Evolutionary conservation across 2,888 invertebrate genomes (phyloP).

Genomic region (Drosophila ustulata): DNA sequence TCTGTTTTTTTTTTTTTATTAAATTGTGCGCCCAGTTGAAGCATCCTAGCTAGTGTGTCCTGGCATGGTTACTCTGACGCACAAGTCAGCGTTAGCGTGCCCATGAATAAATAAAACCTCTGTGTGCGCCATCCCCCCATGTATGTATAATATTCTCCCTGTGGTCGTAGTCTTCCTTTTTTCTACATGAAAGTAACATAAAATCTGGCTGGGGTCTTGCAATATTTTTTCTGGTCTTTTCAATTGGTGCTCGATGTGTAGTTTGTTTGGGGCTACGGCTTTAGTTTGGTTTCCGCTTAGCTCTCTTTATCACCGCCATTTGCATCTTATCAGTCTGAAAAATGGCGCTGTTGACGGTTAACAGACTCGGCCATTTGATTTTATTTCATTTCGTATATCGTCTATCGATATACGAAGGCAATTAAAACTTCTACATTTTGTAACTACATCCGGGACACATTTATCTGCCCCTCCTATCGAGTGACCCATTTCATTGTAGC

Average conservation of each 20-base stretch:
- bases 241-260: constrained; percentile 41
- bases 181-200: constrained; percentile 70
- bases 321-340: constrained; percentile 73
- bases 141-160: constrained; percentile 6
- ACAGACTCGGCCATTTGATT: constrained; percentile 57
- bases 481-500: constrained; percentile 41
- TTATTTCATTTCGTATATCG: constrained; percentile 44
- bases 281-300: constrained; percentile 48
- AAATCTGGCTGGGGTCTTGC: constrained; percentile 62
- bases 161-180: not conserved
- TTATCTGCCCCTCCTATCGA: constrained; percentile 5
- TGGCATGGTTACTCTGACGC: constrained; percentile 40
- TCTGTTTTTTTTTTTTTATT: constrained; percentile 5
- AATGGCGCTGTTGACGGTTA: constrained; percentile 48
- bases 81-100: constrained; percentile 43
- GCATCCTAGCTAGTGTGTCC: constrained; percentile 31
- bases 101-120: constrained; percentile 72
- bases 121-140: constrained; percentile 15
- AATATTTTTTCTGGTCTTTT: constrained; percentile 39
- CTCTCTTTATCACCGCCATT: constrained; percentile 63
- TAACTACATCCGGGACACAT: constrained; percentile 1
- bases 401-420: constrained; percentile 47
- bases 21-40: constrained; percentile 46
- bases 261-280: constrained; percentile 35
- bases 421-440: constrained; percentile 50